Evolutionary conservation across 2,888 invertebrate species (phyloP).

Genomic region (Hyppa rectilinea): DNA sequence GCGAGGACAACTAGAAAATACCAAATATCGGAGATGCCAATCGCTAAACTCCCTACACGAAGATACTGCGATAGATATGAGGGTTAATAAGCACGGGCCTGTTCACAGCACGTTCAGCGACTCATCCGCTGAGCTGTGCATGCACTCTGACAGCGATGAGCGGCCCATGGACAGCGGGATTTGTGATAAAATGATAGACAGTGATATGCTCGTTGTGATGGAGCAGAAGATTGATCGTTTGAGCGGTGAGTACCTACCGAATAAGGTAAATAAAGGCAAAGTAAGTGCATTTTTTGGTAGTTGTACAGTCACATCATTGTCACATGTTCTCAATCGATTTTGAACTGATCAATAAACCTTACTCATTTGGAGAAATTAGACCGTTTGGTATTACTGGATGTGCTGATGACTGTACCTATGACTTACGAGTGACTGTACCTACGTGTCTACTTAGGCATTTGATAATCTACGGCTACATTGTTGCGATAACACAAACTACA

Average conservation of each 20-base stretch:
- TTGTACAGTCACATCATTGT: no score
- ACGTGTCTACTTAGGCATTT: no score
- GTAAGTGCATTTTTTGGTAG: neutral
- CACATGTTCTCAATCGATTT: no score
- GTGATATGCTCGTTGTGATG: slow-evolving; percentile 70
- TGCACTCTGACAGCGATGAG: slow-evolving; percentile 67
- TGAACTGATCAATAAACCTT: no score
- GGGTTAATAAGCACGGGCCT: slow-evolving; percentile 30
- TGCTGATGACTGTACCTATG: no score
- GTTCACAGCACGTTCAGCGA: slow-evolving; percentile 66
- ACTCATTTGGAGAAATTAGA: no score
- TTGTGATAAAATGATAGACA: slow-evolving; percentile 64
- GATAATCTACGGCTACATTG: no score
- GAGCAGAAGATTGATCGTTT: slow-evolving; percentile 81
- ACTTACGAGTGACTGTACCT: no score
- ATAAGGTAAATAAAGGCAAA: no score
- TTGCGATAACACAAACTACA: no score
- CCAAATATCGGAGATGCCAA: slow-evolving; percentile 31
- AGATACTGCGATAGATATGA: slow-evolving; percentile 30
- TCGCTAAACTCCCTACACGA: slow-evolving; percentile 54
- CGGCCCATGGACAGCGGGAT: slow-evolving; percentile 69
- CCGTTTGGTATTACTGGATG: no score
- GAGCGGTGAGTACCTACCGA: slow-evolving; percentile 72
- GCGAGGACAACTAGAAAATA: neutral
- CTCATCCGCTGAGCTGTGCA: slow-evolving; percentile 68